Evolutionary conservation across 2,888 invertebrate genomes (phyloP).

Genomic region (Pyrrhia umbra): DNA sequence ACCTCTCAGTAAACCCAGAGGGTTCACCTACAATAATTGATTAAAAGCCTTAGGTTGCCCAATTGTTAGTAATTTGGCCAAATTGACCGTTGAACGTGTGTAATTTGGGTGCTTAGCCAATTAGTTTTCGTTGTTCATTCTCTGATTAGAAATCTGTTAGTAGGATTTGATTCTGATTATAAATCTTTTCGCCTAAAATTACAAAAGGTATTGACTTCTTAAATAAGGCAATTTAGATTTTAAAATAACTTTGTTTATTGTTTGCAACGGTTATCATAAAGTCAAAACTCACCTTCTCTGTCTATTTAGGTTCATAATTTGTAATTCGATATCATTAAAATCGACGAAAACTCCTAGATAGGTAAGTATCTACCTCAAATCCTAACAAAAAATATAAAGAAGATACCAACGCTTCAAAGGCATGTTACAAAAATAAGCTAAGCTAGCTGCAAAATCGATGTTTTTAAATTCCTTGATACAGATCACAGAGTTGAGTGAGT

Average conservation of each 20-base stretch:
- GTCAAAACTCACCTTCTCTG: too few species aligned
- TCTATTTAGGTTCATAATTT: too few species aligned
- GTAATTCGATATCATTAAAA: too few species aligned
- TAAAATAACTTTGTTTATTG: too few species aligned
- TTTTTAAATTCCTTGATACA: conserved; percentile 28
- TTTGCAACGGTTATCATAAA: too few species aligned
- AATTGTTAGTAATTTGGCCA: conserved; percentile 30
- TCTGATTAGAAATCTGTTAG: neutral
- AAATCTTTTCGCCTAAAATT: neutral
- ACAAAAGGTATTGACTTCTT: neutral
- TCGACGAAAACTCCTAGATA: too few species aligned
- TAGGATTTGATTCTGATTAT: conserved; percentile 1
- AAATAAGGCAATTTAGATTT: neutral
- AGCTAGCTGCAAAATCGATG: neutral
- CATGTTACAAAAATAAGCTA: neutral
- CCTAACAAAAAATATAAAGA: neutral
- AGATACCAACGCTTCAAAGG: neutral
- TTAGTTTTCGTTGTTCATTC: conserved; percentile 32
- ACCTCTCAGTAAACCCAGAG: neutral
- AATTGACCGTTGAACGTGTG: conserved; percentile 33
- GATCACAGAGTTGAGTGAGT: conserved; percentile 24
- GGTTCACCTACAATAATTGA: conserved; percentile 12
- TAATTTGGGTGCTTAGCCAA: conserved; percentile 38
- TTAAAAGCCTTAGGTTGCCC: conserved; percentile 25
- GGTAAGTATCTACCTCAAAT: too few species aligned